A percentile compares a stretch with the other conserved stretches of the same genome.
phyloP scores from a whole-genome alignment of 2,797 vertebrate genomes.

The Malacoctenus gilli region DNA sequence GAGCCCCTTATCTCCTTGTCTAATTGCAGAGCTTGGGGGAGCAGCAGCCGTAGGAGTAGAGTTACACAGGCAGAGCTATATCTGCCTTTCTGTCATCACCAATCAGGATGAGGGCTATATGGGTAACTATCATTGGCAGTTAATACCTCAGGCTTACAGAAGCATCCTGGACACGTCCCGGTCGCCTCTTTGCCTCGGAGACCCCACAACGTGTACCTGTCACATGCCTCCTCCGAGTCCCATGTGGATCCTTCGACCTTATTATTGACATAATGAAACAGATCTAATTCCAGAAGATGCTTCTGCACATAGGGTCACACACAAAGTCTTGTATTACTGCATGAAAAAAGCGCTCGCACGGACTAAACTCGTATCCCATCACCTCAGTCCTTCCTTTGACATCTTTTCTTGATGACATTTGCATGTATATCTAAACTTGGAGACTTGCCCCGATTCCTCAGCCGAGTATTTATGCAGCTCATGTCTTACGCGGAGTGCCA shows the following conservation, averaged over 20 bases:
- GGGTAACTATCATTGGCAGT: slow-evolving; percentile 68
- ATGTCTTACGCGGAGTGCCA: neutral
- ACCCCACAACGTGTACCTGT: slow-evolving; percentile 50
- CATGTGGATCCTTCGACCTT: slow-evolving; percentile 70
- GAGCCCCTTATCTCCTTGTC: slow-evolving; percentile 49
- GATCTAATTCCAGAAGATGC: slow-evolving; percentile 37
- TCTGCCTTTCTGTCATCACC: slow-evolving; percentile 76
- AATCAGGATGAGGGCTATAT: slow-evolving; percentile 73
- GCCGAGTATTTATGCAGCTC: slow-evolving; percentile 1
- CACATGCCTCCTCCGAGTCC: slow-evolving; percentile 48
- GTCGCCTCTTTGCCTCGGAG: slow-evolving; percentile 38
- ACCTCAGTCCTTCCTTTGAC: too few species aligned
- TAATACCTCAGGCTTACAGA: slow-evolving; percentile 68
- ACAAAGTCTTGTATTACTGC: slow-evolving; percentile 30
- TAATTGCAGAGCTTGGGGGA: slow-evolving; percentile 58
- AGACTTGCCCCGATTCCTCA: neutral
- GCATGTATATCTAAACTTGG: slow-evolving; percentile 16
- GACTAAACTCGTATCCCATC: slow-evolving; percentile 40
- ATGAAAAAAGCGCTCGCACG: slow-evolving; percentile 27
- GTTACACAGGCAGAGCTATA: slow-evolving; percentile 71
- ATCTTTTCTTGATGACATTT: too few species aligned
- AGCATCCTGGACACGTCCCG: slow-evolving; percentile 57
- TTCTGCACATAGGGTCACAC: slow-evolving; percentile 22
- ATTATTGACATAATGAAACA: slow-evolving; percentile 51
- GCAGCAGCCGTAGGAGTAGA: slow-evolving; percentile 56